Base-by-base conservation (phyloP, 2,797 vertebrate species). In the Clarias fuscus region DNA sequence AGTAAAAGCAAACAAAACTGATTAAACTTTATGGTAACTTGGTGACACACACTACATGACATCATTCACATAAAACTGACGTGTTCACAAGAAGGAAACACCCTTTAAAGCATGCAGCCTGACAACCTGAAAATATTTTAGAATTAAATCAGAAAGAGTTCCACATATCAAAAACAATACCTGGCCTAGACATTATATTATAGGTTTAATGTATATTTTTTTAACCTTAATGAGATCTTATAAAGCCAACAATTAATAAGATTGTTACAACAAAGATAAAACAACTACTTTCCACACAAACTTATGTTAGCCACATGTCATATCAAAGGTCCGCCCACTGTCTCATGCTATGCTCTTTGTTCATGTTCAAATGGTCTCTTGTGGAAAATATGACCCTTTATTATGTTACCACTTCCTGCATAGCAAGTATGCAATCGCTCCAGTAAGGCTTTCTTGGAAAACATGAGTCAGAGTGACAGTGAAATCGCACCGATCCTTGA, bases 391-490 rank as follows among this genome's bases (percentile, higher is more conserved):
- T 48, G 43, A 48, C 43, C 43, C 43, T 48, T 10, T 48, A 48
- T 48, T 18, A 18, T 59, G 68, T 24, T 83, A 90, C 87, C 86
- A 91, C 88, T 94, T 94, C 92, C 93, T 91, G 88, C 84, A 88
- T 90, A 88, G 91, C 70, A 20, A 8, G 82, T 78, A 56, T 80
- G 87, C 64, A 65, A 40, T 85, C 85, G 30, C 87, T n/a, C 80
- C 53, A 33, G 61, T 84, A 77, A 79, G 83, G 89, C 92, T 84
- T 83, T 83, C 75, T 22, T 91, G 90, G 91, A 93, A 93, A 91
- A 88, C 77, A 20, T 93, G 92, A 94, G 85, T 94, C 93, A 94
- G 80, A 83, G 43, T 24, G 85, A 90, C 91, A 85, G 93, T 92
- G 58, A 65, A 87, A 70, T 83, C 75, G 33, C 78, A 27, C 68